Evolutionary conservation across 1,140 invertebrate genomes (phyloP), one percentile per base, ranked within the genome.

Genomic region (Eriosoma lanigerum): DNA sequence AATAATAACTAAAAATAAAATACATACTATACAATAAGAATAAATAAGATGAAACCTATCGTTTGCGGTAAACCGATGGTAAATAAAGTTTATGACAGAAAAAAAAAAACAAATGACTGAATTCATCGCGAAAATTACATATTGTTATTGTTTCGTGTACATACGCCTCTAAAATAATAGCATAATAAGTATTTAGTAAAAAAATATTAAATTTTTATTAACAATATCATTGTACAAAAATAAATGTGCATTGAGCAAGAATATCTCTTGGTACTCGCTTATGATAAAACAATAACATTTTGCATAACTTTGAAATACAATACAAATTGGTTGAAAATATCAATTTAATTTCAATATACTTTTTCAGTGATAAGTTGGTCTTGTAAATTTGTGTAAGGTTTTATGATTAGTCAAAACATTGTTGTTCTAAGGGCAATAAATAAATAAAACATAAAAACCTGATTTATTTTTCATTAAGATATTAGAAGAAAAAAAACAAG

Each of bases 11-110:
- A 78, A 46, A 76, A 78, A 78, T 78, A 78, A 78, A 78, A 78
- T 78, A 78, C 75, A 78, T 24, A 78, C 75, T 78, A 78, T 78
- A 78, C 75, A 78, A 78, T 78, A 78, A 78, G 75, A 78, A 78
- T 78, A 78, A 78, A 78, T 78, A 60, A 60, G 56, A 62, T 78
- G 75, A 78, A 46, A 78, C 13, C 58, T 38, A 76, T 56, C 32
- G 21, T 62, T 60, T 50, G 2, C 21, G 10, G 46, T n/a, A n/a
- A 50, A 72, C 50, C 17, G 24, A 72, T 72, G 46, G 24, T 26
- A 72, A 52, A 72, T 52, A 72, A 50, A 24, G 10, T 72, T 72
- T 29, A 72, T 19, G 24, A 52, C 3, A 72, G 9, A 26, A 46
- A 50, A 26, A 24, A 66, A 46, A 72, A 72, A 72, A 72, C 24